These are phyloP conservation scores for Rhagium mordax DNA, from an alignment of 2,888 invertebrate species.

Conservation along the genomic window DNA sequence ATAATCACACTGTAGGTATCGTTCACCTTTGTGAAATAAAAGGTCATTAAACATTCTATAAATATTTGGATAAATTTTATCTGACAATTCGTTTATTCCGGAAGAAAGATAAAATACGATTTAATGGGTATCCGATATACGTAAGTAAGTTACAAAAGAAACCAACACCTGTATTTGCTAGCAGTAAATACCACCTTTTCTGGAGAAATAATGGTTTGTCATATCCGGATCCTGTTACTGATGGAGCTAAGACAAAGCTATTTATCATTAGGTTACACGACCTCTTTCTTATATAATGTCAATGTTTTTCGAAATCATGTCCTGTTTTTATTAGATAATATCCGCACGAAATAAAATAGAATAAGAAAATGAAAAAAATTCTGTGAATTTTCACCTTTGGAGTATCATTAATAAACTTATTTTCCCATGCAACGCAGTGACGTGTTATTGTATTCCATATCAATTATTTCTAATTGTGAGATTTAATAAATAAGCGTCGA, in stretches of 20 bases:
- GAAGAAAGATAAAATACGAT: neutral
- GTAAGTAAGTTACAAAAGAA: neutral
- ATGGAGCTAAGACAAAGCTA: slow-evolving; percentile 17
- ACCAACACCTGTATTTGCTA: slow-evolving; percentile 15
- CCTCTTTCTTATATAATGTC: slow-evolving; percentile 12
- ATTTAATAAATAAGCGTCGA: no score
- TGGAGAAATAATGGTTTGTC: slow-evolving; percentile 25
- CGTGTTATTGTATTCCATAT: neutral
- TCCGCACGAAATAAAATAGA: slow-evolving; percentile 19
- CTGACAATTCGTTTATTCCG: neutral
- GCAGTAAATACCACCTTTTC: slow-evolving; percentile 5
- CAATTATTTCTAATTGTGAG: no score
- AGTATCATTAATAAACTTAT: neutral
- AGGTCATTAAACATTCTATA: no score
- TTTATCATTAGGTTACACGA: slow-evolving; percentile 27
- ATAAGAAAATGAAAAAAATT: neutral
- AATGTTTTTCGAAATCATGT: slow-evolving; percentile 30
- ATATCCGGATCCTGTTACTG: slow-evolving; percentile 17
- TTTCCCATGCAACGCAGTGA: neutral
- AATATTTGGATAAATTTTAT: no score
- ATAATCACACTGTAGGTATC: no score
- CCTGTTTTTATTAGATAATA: slow-evolving; percentile 24
- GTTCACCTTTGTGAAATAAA: no score
- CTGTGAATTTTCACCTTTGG: neutral
- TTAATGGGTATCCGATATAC: neutral